Base-by-base conservation (phyloP, 2,113 vertebrate species). In the Phalacrocorax carbo region DNA sequence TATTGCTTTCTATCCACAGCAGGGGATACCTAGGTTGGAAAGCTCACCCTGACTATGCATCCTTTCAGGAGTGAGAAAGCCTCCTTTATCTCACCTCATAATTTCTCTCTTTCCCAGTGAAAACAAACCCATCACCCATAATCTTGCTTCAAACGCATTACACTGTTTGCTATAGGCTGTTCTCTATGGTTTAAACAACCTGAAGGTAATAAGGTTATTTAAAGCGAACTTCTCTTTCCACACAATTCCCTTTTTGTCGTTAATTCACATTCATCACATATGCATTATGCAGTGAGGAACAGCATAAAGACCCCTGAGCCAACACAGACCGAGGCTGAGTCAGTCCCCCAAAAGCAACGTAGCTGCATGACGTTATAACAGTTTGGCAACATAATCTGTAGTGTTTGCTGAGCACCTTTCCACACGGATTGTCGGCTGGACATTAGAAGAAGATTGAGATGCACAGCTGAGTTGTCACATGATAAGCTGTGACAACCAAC, bases 161-260 rank as follows among this genome's bases (percentile, higher is more conserved):
- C 32, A n/a, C 71, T 1, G 71, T 75, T 86, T 72, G 38, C 83
- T 61, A 72, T 6, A 40, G 18, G 57, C 58, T 90, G 13, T 26
- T 85, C 91, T 87, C 84, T 40, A 38, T 26, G 58, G 52, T 54
- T 96, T 90, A 61, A 96, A 95, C 52, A 82, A 87, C 81, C 84
- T 61, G 66, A 57, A 38, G 76, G 72, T 51, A 92, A 66, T 70
- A 54, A 82, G 46, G 71, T 42, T 87, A 92, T 86, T 94, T 73
- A 62, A 66, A 93, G 44, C 0, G 2, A 87, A 70, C 80, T 62
- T 30, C 76, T 60, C 57, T 70, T 55, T 42, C 73, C 70, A 76
- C 69, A 38, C 81, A 42, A 34, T 44, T 92, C 73, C 73, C 65
- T 48, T 64, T 64, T 64, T 64, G 19, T 52, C 73, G 30, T 78